Evolutionary conservation across 2,888 invertebrate genomes (phyloP), one percentile per base, ranked within the genome.

Genomic region (Archips xylosteana): DNA sequence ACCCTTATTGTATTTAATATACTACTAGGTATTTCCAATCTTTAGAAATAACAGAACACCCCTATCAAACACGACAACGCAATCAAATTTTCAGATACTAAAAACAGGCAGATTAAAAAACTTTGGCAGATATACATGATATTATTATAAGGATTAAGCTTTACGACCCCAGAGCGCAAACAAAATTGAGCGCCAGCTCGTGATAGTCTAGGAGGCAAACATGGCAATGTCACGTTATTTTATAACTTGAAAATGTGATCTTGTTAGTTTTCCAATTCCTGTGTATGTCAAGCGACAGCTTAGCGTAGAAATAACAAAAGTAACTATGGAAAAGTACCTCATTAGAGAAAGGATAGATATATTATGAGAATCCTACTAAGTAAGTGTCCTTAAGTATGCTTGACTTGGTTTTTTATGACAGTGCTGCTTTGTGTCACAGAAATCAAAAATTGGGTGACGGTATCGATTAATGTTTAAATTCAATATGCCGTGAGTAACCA

Each of bases 81-180:
- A 57, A 57, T 57, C 3, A 57, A 32, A 57, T 68, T 57, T 54
- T 13, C 57, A 57, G 45, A 49, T 57, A 13, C 54, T n/a, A 36
- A 86, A 87, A 83, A 80, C 80, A 77, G 71, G 80, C 78, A 84
- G 87, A 89, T 88, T 88, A 88, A 89, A 90, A 90, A 90, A 89
- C 81, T 90, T 90, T 83, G 1, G 75, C 74, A 78, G 81, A 84
- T 86, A 82, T 79, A 85, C 84, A 3, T 45, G 8, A 45, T 45
- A 45, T 84, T 84, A 85, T 23, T 86, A 86, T 90, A 88, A 89
- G 88, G 87, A 86, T 81, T 83, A 82, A 82, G 83, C 86, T 90
- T 89, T 89, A 89, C 85, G 88, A 85, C 78, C 81, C 82, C 76
- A 75, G 67, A 72, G 77, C 73, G 78, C 80, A 81, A 84, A 82